These are phyloP conservation scores for Enteromius argenteus DNA, from an alignment of 2,797 vertebrate genomes.

Conservation along the genomic window DNA sequence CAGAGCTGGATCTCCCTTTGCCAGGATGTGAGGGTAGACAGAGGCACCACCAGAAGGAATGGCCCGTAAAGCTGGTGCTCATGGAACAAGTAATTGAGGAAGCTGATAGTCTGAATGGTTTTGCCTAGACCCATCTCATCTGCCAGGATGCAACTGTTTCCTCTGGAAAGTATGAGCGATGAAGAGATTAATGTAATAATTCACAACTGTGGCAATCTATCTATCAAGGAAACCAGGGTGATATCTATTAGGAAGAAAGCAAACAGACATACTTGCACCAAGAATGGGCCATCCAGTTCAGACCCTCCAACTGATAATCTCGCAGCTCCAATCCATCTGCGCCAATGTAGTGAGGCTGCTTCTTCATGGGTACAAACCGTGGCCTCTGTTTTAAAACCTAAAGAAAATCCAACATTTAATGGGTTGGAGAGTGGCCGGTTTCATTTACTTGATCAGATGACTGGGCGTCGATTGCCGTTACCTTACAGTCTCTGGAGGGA, in stretches of 20 bases:
- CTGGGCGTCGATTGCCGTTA: slow-evolving; percentile 62
- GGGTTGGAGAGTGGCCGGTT: background rate
- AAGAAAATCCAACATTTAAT: slow-evolving; percentile 2
- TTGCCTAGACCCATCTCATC: slow-evolving; percentile 99
- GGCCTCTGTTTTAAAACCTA: slow-evolving; percentile 96
- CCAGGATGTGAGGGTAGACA: slow-evolving; percentile 95
- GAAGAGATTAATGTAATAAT: background rate
- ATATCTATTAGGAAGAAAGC: background rate
- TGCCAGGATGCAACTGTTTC: slow-evolving; percentile 96
- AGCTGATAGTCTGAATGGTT: slow-evolving; percentile 97
- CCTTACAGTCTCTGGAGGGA: slow-evolving; percentile 96
- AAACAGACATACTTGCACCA: slow-evolving; percentile 95
- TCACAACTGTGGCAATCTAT: background rate
- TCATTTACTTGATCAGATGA: background rate
- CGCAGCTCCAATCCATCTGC: slow-evolving; percentile 91
- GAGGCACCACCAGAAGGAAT: slow-evolving; percentile 93
- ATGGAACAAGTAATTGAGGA: slow-evolving; percentile 92
- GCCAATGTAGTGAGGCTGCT: slow-evolving; percentile 92
- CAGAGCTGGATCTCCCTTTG: slow-evolving; percentile 95
- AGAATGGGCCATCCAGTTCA: slow-evolving; percentile 99
- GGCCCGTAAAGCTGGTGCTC: slow-evolving; percentile 95
- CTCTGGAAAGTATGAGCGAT: slow-evolving; percentile 70
- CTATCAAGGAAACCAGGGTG: background rate
- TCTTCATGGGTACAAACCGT: slow-evolving; percentile 94
- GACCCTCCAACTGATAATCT: slow-evolving; percentile 95